A percentile compares a stretch with the other conserved stretches of the same genome.
Conservation (phyloP, 2,888 invertebrate species). For the Hofmannophila pseudospretella region DNA sequence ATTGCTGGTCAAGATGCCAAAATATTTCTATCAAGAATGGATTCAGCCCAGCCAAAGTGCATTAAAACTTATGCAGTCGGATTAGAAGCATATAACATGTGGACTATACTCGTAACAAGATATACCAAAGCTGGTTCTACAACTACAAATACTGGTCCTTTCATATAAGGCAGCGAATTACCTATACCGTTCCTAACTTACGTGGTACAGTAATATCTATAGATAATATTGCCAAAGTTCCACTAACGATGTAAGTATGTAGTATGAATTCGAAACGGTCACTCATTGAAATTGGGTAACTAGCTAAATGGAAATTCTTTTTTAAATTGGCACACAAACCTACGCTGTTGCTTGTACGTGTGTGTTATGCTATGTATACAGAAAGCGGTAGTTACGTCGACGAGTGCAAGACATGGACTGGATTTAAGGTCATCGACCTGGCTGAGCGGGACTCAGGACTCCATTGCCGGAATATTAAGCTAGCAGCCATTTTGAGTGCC, state of each 20-base stretch:
- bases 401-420: constrained; percentile 72
- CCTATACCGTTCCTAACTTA: no score
- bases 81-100: not conserved
- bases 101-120: not conserved
- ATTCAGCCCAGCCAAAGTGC: no score
- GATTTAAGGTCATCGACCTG: constrained; percentile 64
- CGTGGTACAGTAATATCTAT: not conserved
- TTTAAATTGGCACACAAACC: no score
- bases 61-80: no score
- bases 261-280: no score
- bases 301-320: no score
- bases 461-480: constrained; percentile 59
- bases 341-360: no score
- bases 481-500: constrained; percentile 18
- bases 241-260: no score
- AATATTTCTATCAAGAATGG: no score
- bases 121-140: not conserved
- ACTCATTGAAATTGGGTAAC: no score
- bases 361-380: constrained; percentile 35
- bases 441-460: constrained; percentile 71
- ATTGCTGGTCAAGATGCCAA: no score
- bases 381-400: constrained; percentile 68
- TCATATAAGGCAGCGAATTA: not conserved
- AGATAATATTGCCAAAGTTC: no score
- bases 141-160: not conserved